Conservation (phyloP, 2,797 vertebrate genomes). For the Enteromius radiatus region DNA sequence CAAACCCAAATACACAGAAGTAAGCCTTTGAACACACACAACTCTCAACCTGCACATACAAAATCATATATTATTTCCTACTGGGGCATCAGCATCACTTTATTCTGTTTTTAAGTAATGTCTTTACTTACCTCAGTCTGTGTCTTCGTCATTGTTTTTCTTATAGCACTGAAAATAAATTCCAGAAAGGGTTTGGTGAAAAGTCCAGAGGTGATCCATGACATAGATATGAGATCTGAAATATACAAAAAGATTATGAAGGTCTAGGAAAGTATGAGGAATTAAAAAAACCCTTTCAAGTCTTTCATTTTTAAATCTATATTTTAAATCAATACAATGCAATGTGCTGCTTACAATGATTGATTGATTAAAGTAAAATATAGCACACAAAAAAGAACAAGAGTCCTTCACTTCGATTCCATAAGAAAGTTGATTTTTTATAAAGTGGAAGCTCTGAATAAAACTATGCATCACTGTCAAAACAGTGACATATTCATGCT, state of each 20-base stretch:
- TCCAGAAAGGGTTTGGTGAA: slow-evolving; percentile 88
- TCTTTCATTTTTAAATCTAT: background rate
- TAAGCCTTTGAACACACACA: background rate
- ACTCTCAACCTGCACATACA: background rate
- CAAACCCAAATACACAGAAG: background rate
- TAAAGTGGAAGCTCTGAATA: background rate
- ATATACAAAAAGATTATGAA: slow-evolving; percentile 3
- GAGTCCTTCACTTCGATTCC: background rate
- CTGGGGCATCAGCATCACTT: background rate
- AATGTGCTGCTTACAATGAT: background rate
- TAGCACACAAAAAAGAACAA: background rate
- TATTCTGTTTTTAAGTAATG: background rate
- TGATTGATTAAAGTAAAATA: background rate
- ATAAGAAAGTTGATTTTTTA: background rate
- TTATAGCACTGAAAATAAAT: slow-evolving; percentile 79
- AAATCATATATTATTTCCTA: background rate
- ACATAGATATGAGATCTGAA: slow-evolving; percentile 89
- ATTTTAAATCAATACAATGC: background rate
- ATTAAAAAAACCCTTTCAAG: background rate
- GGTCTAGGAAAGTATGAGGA: background rate
- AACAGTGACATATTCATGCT: background rate
- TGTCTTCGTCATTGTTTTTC: slow-evolving; percentile 90
- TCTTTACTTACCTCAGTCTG: slow-evolving; percentile 85
- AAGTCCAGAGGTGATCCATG: slow-evolving; percentile 88
- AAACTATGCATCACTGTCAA: slow-evolving; percentile 1